Evolutionary conservation across 2,888 invertebrate species (phyloP), one percentile per base, ranked within the genome.

Genomic region (Pterostichus madidus): DNA sequence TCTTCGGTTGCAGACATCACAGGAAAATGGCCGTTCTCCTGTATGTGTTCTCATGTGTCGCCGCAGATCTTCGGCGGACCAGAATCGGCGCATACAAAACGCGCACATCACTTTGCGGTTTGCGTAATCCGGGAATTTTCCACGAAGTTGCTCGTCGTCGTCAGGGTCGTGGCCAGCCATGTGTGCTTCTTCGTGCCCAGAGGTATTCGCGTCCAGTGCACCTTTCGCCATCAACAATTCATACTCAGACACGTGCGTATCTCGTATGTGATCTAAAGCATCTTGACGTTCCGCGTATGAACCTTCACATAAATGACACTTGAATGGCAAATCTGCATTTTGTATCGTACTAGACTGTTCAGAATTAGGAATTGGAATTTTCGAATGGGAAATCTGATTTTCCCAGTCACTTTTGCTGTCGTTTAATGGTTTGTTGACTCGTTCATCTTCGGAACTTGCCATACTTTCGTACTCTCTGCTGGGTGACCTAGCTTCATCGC

Each of bases 21-120:
- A 98, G 83, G 96, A 96, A 89, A 97, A 98, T 0, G 98, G 98
- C 0, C 97, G 91, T 88, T 98, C 98, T 0, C 97, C 97, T 0
- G 96, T 96, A 89, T 98, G 98, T 0, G 97, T 98, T 17, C 97
- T 92, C 97, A 98, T 98, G 90, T 98, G 98, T 0, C 98, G 93
- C 0, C 98, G 93, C 5, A 98, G 91, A 89, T 98, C 98, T 89
- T 98, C 98, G 0, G 97, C 96, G 0, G 98, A 98, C 97, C 97
- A 98, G 91, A 98, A 98, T 68, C 97, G 94, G 84, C 98, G 95
- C 88, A 97, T 93, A 89, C 98, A 98, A 88, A 98, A 97, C 0
- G 97, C 97, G 89, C 98, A 97, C 82, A 96, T 95, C 5, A 95
- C 96, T 92, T 96, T 96, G 87, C 96, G 92, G 87, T 96, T 96